Evolutionary conservation across 1,140 invertebrate species (phyloP), one percentile per base, ranked within the genome.

Genomic region (Phymorhynchus buccinoides): DNA sequence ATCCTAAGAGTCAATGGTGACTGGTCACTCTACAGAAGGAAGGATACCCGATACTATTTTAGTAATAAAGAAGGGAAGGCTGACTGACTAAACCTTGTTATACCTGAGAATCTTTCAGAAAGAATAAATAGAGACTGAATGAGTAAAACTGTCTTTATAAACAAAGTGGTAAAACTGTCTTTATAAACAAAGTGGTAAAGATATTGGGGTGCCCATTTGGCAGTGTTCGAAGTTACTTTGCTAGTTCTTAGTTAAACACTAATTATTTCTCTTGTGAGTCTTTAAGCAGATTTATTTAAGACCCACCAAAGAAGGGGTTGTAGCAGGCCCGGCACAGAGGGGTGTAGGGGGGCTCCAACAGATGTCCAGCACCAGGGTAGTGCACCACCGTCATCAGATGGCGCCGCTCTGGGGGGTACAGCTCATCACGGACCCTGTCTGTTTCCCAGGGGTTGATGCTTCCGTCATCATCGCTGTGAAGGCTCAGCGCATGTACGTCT

Each of bases 281-380:
- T 27, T 14, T 14, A 56, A 56, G 52, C 27, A 56, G 52, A 12
- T 56, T 12, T 14, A 56, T 27, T n/a, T n/a, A n/a, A n/a, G n/a
- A n/a, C n/a, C n/a, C n/a, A 39, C 71, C 71, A 75, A 75, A 35
- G 37, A 75, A 75, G 32, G 80, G 81, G 71, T 84, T 66, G 48
- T 80, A 86, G 44, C 80, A 80, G 14, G 81, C 41, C 0, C 48
- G n/a, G 52, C 86, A 87, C 52, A 68, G 71, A 6, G 86, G 86
- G 32, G 85, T 77, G 73, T 86, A 85, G 1, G 88, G 88, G 30
- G 87, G 87, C 68, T 89, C 88, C 32, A 89, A 56, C 9, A 88
- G 85, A 66, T 89, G 88, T 27, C 88, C 88, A 18, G 87, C 84
- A 2, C 78, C 86, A 42, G 83, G 83, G 75, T 89, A 89, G 3